Evolutionary conservation across 2,888 invertebrate genomes (phyloP).

Genomic region (Apotomis capreana): DNA sequence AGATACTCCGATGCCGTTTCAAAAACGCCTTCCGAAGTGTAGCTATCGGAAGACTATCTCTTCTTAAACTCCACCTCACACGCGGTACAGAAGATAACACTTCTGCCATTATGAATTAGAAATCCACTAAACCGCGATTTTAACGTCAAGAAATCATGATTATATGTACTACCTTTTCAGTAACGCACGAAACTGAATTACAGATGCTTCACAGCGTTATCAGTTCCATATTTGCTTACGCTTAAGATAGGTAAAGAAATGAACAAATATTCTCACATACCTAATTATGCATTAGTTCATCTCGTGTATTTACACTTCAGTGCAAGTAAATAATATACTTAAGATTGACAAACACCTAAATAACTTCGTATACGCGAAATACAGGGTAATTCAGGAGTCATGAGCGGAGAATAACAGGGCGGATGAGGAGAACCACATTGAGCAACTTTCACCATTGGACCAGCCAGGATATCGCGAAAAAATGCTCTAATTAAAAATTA

Average conservation of each 20-base stretch:
- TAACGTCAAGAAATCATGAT: not conserved
- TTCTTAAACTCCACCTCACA: slow-evolving; percentile 63
- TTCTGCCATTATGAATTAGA: slow-evolving; percentile 10
- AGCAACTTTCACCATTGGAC: too few species aligned
- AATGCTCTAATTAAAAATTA: too few species aligned
- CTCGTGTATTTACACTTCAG: slow-evolving; percentile 19
- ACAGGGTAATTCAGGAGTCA: too few species aligned
- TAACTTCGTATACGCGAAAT: not conserved
- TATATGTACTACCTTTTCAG: slow-evolving; percentile 21
- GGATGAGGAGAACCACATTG: too few species aligned
- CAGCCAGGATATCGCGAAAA: too few species aligned
- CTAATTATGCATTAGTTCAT: slow-evolving; percentile 29
- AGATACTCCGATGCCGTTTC: slow-evolving; percentile 62
- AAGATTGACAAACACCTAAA: not conserved
- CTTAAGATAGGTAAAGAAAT: slow-evolving; percentile 48
- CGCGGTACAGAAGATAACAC: slow-evolving; percentile 41
- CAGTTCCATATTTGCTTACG: slow-evolving; percentile 49
- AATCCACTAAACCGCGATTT: not conserved
- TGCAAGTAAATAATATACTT: slow-evolving; percentile 10
- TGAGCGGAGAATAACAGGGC: too few species aligned
- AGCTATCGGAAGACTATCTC: slow-evolving; percentile 72
- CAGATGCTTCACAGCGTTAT: slow-evolving; percentile 32
- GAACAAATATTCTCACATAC: slow-evolving; percentile 48
- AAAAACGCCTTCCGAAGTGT: slow-evolving; percentile 67
- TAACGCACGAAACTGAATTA: slow-evolving; percentile 14